Conservation (phyloP, 1,140 invertebrate genomes). For the Aphaenogaster ashmeadi region DNA sequence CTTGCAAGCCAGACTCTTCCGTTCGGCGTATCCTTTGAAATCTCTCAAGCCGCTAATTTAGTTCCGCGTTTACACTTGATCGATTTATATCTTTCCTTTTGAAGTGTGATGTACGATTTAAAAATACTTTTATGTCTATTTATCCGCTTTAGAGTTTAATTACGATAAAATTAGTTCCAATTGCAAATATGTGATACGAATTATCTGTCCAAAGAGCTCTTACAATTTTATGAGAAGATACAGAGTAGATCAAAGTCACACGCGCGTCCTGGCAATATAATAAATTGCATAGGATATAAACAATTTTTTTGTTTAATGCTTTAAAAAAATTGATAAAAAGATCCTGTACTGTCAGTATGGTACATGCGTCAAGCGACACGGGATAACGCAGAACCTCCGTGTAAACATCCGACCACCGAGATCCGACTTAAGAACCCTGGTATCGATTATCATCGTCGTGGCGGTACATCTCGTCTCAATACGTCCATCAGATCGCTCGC, state of each 20-base stretch:
- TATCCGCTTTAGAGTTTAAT: neutral
- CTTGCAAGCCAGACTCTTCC: constrained; percentile 36
- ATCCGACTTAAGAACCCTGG: constrained; percentile 45
- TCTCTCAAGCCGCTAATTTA: constrained; percentile 24
- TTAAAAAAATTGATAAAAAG: constrained; percentile 21
- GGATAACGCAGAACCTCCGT: constrained; percentile 57
- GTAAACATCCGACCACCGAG: constrained; percentile 63
- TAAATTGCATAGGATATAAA: neutral
- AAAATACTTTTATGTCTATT: neutral
- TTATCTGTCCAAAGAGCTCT: neutral
- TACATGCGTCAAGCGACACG: constrained; percentile 64
- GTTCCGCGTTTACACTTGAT: neutral
- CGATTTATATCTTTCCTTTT: neutral
- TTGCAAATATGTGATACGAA: neutral
- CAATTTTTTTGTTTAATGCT: neutral
- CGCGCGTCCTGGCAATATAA: neutral
- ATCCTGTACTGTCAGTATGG: neutral
- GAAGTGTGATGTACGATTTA: neutral
- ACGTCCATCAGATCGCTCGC: constrained; percentile 71
- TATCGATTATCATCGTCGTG: constrained; percentile 71
- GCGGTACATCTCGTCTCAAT: constrained; percentile 79
- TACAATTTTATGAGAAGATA: neutral
- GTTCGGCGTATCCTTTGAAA: neutral
- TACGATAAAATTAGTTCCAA: neutral
- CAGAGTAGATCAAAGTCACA: neutral